Conservation (phyloP, 1,140 invertebrate genomes). For the Aradophagus sp. region DNA sequence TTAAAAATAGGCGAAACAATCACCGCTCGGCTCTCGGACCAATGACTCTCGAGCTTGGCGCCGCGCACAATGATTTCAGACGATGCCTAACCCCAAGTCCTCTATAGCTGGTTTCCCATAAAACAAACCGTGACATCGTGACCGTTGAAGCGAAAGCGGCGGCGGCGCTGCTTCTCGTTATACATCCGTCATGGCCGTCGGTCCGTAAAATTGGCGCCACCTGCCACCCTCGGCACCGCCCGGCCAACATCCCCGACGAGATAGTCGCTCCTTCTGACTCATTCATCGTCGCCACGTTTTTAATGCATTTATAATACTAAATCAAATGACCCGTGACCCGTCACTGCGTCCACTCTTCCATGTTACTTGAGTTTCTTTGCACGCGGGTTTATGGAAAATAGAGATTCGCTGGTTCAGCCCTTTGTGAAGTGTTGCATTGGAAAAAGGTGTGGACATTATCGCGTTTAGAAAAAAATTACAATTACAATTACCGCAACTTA, state of each 20-base stretch:
- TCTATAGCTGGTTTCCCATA: constrained; percentile 55
- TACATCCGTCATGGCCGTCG: constrained; percentile 73
- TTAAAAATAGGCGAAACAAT: constrained; percentile 25
- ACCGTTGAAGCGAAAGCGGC: constrained; percentile 51
- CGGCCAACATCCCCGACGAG: constrained; percentile 42
- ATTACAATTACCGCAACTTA: too few relatives aligned
- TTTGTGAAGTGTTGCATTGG: too few relatives aligned
- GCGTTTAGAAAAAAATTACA: too few relatives aligned
- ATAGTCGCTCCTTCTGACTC: constrained; percentile 57
- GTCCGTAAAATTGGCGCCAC: constrained; percentile 76
- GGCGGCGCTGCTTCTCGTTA: constrained; percentile 48
- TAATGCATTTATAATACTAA: constrained; percentile 73
- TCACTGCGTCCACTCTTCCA: constrained; percentile 60
- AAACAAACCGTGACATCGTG: constrained; percentile 61
- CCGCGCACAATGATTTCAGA: constrained; percentile 4
- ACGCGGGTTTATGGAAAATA: too few relatives aligned
- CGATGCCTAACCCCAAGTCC: constrained; percentile 12
- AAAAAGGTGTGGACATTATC: too few relatives aligned
- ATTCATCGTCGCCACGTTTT: constrained; percentile 54
- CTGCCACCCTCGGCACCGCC: constrained; percentile 69
- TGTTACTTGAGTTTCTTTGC: too few relatives aligned
- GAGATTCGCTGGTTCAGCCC: too few relatives aligned
- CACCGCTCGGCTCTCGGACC: constrained; percentile 1
- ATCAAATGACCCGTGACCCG: constrained; percentile 68
- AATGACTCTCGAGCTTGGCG: neutral